Base-by-base conservation (phyloP, 2,888 invertebrate species). In the Argyra leucocephala region DNA sequence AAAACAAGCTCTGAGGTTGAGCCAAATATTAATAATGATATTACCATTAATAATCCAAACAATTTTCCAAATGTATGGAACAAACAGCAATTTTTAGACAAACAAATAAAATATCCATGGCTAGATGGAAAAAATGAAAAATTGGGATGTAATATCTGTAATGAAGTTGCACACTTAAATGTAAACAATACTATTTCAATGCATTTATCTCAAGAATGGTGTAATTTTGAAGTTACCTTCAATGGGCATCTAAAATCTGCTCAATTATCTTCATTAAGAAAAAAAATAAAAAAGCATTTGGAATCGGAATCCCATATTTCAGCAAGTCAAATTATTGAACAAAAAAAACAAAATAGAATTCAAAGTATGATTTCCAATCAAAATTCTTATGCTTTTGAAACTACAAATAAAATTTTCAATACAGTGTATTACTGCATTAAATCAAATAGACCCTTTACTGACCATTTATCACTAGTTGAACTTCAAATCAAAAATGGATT, bases 381-480 rank as follows among this genome's bases (percentile, higher is more conserved):
- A n/a, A n/a, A n/a, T n/a, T n/a, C n/a, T n/a, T n/a, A n/a, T n/a
- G n/a, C n/a, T n/a, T n/a, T n/a, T n/a, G n/a, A n/a, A n/a, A n/a
- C n/a, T n/a, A n/a, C n/a, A n/a, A n/a, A n/a, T n/a, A n/a, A n/a
- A n/a, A n/a, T 48, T 48, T 48, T 48, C n/a, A 57, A 57, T 57
- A 57, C 57, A 57, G 22, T 57, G 21, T 57, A 21, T 7, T 57
- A 57, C 57, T 15, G 57, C 57, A 57, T 57, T 57, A 57, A 57
- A 57, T 57, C 57, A 57, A 57, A 57, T 57, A 57, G 57, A 57
- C 57, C 57, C 2, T 57, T 57, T 57, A 57, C 57, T 57, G 57
- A 57, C 57, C 21, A 57, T 57, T 57, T 57, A 57, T 57, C 57
- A 57, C 57, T 57, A 57, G 57, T 57, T 57, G 57, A 57, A 57